Percentiles rank a stretch among this genome's conserved stretches.
These are phyloP conservation scores for Ichneumoninae sp. DNA, from an alignment of 2,888 invertebrate species.

Conservation along the genomic window DNA sequence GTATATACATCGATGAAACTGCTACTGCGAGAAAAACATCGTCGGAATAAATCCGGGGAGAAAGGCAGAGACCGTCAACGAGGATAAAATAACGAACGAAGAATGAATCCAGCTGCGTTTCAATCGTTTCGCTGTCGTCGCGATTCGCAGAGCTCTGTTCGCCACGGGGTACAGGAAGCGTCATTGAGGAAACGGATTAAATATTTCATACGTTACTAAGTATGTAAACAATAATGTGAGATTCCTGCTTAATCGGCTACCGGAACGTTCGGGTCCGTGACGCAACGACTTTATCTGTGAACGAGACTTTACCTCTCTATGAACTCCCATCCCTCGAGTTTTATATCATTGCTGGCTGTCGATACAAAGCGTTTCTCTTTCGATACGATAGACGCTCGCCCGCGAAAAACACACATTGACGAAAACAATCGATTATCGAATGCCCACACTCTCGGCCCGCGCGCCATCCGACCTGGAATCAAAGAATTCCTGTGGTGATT, in stretches of 20 bases:
- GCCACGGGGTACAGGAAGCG: not conserved
- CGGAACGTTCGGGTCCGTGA: not conserved
- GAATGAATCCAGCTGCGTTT: not conserved
- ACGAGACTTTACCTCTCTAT: not conserved
- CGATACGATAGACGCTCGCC: not conserved
- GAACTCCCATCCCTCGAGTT: not conserved
- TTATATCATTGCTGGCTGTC: not conserved
- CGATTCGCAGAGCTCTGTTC: not conserved
- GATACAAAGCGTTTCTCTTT: not conserved
- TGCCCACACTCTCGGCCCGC: not conserved
- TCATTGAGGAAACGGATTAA: not conserved
- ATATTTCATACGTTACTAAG: not conserved
- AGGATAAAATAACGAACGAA: constrained; percentile 2
- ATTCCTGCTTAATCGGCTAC: not conserved
- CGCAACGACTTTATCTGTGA: not conserved
- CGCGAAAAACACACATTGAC: not conserved
- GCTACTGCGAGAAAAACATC: not conserved
- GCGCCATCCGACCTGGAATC: constrained; percentile 6
- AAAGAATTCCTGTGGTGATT: not conserved
- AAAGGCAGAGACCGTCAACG: not conserved
- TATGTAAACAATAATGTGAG: not conserved
- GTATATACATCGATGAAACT: not conserved
- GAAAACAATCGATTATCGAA: constrained; percentile 16
- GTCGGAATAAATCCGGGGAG: not conserved
- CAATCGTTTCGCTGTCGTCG: not conserved